Evolutionary conservation across 2,888 invertebrate genomes (phyloP).

Genomic region (Oxytorus armatus): DNA sequence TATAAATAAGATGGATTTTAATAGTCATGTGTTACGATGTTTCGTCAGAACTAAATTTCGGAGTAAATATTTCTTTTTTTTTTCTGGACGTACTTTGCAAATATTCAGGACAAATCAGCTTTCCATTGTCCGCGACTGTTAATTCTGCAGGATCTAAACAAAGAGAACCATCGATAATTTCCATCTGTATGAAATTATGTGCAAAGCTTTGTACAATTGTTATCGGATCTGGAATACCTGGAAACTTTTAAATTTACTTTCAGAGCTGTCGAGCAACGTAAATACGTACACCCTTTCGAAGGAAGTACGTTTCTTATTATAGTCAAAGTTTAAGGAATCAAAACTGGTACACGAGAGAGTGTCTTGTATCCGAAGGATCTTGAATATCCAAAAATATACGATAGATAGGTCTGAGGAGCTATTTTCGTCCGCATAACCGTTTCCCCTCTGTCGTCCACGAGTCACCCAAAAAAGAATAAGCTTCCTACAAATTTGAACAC

Average conservation of each 20-base stretch:
- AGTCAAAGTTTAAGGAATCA: conserved; percentile 39
- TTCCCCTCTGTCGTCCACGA: conserved; percentile 11
- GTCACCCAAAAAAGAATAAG: conserved; percentile 66
- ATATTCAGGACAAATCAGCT: too few relatives aligned
- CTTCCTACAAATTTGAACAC: conserved; percentile 69
- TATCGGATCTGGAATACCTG: background rate
- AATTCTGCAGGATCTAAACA: background rate
- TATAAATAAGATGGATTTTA: too few relatives aligned
- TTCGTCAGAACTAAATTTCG: too few relatives aligned
- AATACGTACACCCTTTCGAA: background rate
- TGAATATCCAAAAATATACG: conserved; percentile 61
- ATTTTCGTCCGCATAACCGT: conserved; percentile 52
- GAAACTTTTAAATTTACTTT: background rate
- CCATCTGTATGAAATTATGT: background rate
- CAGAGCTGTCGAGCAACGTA: background rate
- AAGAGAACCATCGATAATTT: background rate
- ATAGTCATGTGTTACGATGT: too few relatives aligned
- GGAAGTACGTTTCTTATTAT: conserved; percentile 21
- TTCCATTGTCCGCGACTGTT: too few relatives aligned
- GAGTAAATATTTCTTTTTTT: too few relatives aligned
- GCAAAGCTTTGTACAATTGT: background rate
- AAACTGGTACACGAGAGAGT: background rate
- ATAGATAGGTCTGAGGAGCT: conserved; percentile 27
- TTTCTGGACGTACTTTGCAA: too few relatives aligned
- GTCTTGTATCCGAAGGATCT: conserved; percentile 44